A percentile compares a stretch with the other conserved stretches of the same genome.
phyloP scores from a whole-genome alignment of 2,888 invertebrate species.

The Chirona hameri region DNA sequence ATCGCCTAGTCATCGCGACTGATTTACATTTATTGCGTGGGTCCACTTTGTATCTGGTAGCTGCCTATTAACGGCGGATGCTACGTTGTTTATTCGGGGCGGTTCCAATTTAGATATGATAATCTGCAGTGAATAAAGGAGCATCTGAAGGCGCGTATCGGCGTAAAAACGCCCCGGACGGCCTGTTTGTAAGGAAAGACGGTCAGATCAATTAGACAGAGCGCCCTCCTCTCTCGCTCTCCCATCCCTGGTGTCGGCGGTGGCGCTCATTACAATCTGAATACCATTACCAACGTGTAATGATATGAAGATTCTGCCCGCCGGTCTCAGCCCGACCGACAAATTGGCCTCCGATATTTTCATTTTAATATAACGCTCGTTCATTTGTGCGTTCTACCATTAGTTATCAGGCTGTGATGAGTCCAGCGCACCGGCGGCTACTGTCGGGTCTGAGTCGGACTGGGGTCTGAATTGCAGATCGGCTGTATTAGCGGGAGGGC shows the following conservation, averaged over 20 bases:
- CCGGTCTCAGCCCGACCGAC: neutral
- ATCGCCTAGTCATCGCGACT: neutral
- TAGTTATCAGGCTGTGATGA: neutral
- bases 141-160: neutral
- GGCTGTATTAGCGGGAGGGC: neutral
- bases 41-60: neutral
- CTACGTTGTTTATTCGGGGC: neutral
- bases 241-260: neutral
- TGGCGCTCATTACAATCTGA: constrained; percentile 1
- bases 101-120: constrained; percentile 23
- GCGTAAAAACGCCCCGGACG: neutral
- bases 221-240: neutral
- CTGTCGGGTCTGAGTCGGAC: neutral
- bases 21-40: neutral
- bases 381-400: constrained; percentile 8
- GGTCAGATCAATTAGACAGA: neutral
- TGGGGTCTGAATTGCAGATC: constrained; percentile 1
- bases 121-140: neutral
- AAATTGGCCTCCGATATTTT: constrained; percentile 7
- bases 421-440: neutral
- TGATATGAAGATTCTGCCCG: neutral
- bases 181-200: neutral
- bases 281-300: constrained; percentile 7
- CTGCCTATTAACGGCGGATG: neutral
- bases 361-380: constrained; percentile 7